phyloP scores from a whole-genome alignment of 2,888 invertebrate genomes.

The Tenthredo livida region DNA sequence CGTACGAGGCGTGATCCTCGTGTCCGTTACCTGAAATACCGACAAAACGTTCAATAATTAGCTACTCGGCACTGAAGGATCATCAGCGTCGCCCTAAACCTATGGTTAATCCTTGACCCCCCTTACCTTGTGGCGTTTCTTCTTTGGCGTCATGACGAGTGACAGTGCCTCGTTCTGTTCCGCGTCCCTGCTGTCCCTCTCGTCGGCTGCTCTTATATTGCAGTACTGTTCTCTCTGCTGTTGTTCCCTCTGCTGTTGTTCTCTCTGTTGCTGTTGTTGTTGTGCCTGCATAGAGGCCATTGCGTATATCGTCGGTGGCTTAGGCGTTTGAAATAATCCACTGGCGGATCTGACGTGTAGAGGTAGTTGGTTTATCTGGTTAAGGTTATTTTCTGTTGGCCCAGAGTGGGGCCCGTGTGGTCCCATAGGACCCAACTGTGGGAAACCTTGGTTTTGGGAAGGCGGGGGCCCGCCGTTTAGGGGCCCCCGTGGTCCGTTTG shows the following conservation, averaged over 20 bases:
- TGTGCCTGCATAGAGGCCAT: conserved; percentile 78
- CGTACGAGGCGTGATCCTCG: conserved; percentile 93
- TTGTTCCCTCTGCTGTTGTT: conserved; percentile 73
- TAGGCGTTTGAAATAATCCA: conserved; percentile 92
- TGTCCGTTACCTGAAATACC: conserved; percentile 86
- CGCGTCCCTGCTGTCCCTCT: conserved; percentile 81
- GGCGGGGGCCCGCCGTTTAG: conserved; percentile 76
- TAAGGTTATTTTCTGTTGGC: conserved; percentile 80
- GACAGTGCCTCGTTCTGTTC: conserved; percentile 97
- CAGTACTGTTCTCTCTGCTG: conserved; percentile 74
- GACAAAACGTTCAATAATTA: neutral
- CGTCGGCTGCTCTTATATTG: conserved; percentile 71
- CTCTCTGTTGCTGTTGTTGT: conserved; percentile 69
- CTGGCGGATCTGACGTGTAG: conserved; percentile 85
- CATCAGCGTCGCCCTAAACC: neutral
- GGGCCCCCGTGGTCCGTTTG: conserved; percentile 77
- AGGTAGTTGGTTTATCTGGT: conserved; percentile 81
- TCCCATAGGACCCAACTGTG: conserved; percentile 80
- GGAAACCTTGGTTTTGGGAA: conserved; percentile 79
- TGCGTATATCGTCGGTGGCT: conserved; percentile 82
- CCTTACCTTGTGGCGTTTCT: conserved; percentile 94
- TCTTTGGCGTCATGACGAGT: conserved; percentile 96
- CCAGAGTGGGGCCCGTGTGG: conserved; percentile 74
- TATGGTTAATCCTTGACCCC: neutral
- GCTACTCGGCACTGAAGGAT: neutral